These are phyloP conservation scores for Prionace glauca DNA, from an alignment of 2,797 vertebrate genomes.

Conservation along the genomic window DNA sequence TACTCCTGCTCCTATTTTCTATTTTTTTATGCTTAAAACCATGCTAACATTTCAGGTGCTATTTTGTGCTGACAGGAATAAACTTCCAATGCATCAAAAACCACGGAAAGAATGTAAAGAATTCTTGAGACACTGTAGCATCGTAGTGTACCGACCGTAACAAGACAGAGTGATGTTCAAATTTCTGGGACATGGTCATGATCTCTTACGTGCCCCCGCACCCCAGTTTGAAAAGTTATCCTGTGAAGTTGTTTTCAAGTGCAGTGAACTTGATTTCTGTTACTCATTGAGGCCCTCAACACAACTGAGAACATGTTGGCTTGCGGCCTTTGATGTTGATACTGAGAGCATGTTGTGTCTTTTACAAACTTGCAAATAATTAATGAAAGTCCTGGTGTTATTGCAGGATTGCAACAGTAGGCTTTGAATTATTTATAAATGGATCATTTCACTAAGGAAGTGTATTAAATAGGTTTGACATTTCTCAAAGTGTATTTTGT, in stretches of 20 bases:
- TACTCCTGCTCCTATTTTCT: not conserved
- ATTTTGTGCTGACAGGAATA: not conserved
- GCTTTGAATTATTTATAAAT: conserved; percentile 23
- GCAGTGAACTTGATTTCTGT: not conserved
- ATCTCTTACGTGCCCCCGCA: too few species aligned
- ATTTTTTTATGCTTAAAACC: not conserved
- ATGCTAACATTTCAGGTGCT: not conserved
- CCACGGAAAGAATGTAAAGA: not conserved
- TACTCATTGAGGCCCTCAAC: not conserved
- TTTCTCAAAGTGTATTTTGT: conserved; percentile 25
- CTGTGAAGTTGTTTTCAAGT: not conserved
- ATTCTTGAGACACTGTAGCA: not conserved
- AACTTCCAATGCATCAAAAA: not conserved
- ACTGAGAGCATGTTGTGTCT: not conserved
- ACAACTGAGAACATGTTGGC: not conserved
- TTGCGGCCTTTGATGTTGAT: not conserved
- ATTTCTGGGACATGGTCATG: not conserved
- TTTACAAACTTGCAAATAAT: conserved; percentile 23
- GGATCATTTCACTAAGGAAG: conserved; percentile 5
- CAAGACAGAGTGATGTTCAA: not conserved
- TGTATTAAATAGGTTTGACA: not conserved
- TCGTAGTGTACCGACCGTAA: not conserved
- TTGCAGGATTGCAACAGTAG: not conserved
- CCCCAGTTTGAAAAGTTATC: not conserved
- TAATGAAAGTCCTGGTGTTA: conserved; percentile 19